phyloP scores from a whole-genome alignment of 1,140 invertebrate genomes.

The Parasteatoda tepidariorum region DNA sequence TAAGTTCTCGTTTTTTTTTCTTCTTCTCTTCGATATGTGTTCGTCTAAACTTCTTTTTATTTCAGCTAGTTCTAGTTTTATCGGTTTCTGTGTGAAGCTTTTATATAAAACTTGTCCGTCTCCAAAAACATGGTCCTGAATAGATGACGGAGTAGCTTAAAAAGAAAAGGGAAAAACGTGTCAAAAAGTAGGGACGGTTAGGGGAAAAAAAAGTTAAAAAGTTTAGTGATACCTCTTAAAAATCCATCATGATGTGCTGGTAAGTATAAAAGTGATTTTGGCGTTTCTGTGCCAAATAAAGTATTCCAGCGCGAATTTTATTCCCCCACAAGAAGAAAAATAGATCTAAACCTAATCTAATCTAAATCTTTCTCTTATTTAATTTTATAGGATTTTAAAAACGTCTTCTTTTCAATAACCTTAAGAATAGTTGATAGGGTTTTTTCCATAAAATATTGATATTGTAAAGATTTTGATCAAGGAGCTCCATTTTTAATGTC shows the following conservation, averaged over 20 bases:
- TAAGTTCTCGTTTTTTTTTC: conserved; percentile 17
- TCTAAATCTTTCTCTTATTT: too few relatives aligned
- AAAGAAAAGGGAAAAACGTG: background rate
- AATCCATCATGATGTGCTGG: conserved; percentile 41
- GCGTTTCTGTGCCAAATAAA: too few relatives aligned
- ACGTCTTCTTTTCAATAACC: too few relatives aligned
- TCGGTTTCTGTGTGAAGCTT: conserved; percentile 39
- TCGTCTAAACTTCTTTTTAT: background rate
- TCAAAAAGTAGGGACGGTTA: background rate
- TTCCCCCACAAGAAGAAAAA: too few relatives aligned
- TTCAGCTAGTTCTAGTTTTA: conserved; percentile 8
- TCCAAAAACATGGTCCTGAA: conserved; percentile 24
- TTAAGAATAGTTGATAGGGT: too few relatives aligned
- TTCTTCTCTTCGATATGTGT: background rate
- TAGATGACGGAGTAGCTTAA: background rate
- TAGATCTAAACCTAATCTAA: too few relatives aligned
- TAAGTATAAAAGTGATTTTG: too few relatives aligned
- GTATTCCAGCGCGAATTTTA: too few relatives aligned
- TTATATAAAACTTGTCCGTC: conserved; percentile 34
- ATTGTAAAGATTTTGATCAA: too few relatives aligned
- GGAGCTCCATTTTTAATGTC: too few relatives aligned
- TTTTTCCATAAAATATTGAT: too few relatives aligned
- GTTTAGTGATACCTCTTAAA: conserved; percentile 28
- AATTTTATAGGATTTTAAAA: too few relatives aligned
- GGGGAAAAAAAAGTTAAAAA: background rate